Conservation (phyloP, 2,113 vertebrate genomes). For the Siniperca knerii region DNA sequence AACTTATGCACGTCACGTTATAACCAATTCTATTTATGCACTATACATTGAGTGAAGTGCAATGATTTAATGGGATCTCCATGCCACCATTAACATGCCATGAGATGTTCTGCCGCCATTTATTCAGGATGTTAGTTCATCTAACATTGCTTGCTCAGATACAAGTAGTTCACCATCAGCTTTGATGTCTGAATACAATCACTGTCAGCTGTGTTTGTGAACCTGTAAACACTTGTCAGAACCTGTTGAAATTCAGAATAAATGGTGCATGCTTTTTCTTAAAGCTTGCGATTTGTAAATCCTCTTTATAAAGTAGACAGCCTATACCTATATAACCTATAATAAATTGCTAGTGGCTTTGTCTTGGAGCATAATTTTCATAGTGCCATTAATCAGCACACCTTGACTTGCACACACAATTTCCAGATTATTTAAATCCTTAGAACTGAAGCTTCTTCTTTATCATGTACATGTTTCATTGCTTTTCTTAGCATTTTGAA, state of each 20-base stretch:
- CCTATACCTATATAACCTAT: not conserved
- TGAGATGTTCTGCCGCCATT: not conserved
- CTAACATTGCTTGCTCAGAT: not conserved
- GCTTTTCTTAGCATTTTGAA: not conserved
- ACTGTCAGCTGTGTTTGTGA: constrained; percentile 27
- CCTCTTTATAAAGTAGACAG: constrained; percentile 11
- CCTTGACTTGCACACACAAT: not conserved
- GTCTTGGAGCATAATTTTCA: not conserved
- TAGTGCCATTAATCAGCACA: constrained; percentile 12
- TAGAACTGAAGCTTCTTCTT: constrained; percentile 1
- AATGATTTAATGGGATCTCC: constrained; percentile 12
- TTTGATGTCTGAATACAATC: constrained; percentile 41
- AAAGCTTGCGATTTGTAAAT: constrained; percentile 4
- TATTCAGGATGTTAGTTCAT: constrained; percentile 5
- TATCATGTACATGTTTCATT: not conserved
- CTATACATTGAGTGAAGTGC: not conserved
- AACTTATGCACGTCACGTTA: constrained; percentile 4
- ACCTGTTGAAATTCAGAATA: constrained; percentile 39
- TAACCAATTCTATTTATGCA: not conserved
- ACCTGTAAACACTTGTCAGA: constrained; percentile 30
- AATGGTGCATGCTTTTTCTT: constrained; percentile 10
- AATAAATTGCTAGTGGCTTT: constrained; percentile 9
- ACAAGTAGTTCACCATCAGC: not conserved
- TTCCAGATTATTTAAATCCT: not conserved
- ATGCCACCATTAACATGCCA: not conserved